A percentile compares a stretch with the other conserved stretches of the same genome.
Evolutionary conservation across 2,888 invertebrate species (phyloP).

Genomic region (Drosophila helvetica): DNA sequence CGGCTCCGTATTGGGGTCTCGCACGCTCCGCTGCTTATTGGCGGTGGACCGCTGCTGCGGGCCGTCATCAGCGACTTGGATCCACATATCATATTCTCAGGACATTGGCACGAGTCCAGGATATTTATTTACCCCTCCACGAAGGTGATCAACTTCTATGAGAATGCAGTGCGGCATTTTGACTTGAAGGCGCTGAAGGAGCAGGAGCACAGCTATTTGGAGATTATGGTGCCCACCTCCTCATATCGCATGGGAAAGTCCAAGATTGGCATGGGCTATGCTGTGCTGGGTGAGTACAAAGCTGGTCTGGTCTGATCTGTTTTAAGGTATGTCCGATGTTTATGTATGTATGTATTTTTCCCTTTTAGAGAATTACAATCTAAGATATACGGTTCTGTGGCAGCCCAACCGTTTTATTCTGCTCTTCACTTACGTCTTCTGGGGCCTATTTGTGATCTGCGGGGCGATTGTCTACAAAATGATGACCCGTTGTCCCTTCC

Average conservation of each 20-base stretch:
- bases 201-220: conserved; percentile 85
- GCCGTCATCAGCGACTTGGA: conserved; percentile 86
- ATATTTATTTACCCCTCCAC: conserved; percentile 83
- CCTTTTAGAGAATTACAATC: conserved; percentile 78
- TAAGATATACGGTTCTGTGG: conserved; percentile 83
- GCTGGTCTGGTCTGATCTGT: rapidly evolving
- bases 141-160: conserved; percentile 81
- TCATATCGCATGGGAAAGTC: conserved; percentile 97
- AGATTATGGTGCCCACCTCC: conserved; percentile 96
- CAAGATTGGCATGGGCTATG: conserved; percentile 94
- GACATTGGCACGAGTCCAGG: conserved; percentile 86
- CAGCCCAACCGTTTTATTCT: conserved; percentile 81
- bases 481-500: conserved; percentile 83
- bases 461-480: conserved; percentile 78
- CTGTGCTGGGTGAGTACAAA: conserved; percentile 88
- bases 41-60: conserved; percentile 83
- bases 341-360: not conserved
- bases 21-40: conserved; percentile 87
- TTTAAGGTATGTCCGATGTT: no score
- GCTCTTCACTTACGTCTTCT: conserved; percentile 78
- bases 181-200: conserved; percentile 79
- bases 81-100: conserved; percentile 89
- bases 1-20: conserved; percentile 87
- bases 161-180: conserved; percentile 76
- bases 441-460: conserved; percentile 79